Evolutionary conservation across 1,140 invertebrate genomes (phyloP), one percentile per base, ranked within the genome.

Genomic region (Drosophila nasuta): DNA sequence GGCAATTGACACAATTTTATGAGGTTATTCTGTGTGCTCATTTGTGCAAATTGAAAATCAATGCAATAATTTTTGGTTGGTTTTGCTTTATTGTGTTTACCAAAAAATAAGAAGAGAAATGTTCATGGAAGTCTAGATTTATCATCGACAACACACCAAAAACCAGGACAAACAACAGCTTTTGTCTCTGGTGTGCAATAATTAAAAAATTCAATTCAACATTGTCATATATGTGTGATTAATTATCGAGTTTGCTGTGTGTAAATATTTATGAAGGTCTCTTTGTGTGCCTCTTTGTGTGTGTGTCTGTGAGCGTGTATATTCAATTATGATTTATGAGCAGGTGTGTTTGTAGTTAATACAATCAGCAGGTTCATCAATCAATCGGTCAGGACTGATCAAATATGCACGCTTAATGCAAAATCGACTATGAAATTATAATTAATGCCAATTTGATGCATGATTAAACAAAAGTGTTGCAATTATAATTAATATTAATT

Each of bases 261-360:
- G 65, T 56, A 81, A 82, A 88, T 82, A 82, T 87, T 80, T 88
- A 83, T 69, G 35, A 30, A 54, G 58, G 20, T 54, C 43, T 17
- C 52, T 66, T 20, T 30, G 41, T 48, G 65, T 52, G 54, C 51
- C 52, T 66, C 17, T 25, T 17, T 48, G 62, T 52, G 49, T 56
- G 20, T 73, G 66, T 48, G 56, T 52, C 56, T 82, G 41, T 54
- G 51, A 66, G 30, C 2, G 30, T 38, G 68, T 58, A 49, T 52
- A 54, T 46, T 54, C 82, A 77, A 82, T 87, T 82, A 82, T 87
- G 82, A 87, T 88, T 87, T 87, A 87, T 83, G 77, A 46, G 20
- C 52, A 58, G 35, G 25, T 74, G 67, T 52, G 57, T 49, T 65
- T 82, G 35, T 54, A 49, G 66, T 59, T 15, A 13, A 33, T 25